Evolutionary conservation across 2,888 invertebrate genomes (phyloP).

Genomic region (Drosophila kambysellisi): DNA sequence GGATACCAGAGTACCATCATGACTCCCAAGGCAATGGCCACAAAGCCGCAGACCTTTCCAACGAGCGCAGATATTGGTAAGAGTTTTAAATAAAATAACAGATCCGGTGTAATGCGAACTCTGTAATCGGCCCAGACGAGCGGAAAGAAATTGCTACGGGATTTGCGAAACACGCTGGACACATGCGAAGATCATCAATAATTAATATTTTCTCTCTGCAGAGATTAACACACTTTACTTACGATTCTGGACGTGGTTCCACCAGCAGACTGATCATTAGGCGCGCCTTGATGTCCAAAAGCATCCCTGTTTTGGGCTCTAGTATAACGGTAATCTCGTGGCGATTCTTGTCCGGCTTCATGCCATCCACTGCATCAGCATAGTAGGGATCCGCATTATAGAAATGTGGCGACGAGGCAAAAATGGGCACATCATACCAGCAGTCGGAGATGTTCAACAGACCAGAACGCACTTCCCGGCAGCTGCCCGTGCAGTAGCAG

Average conservation of each 20-base stretch:
- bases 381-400: constrained; percentile 90
- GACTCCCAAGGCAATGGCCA: constrained; percentile 56
- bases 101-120: constrained; percentile 61
- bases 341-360: constrained; percentile 88
- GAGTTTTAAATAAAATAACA: constrained; percentile 62
- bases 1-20: constrained; percentile 72
- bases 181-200: neutral
- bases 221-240: constrained; percentile 61
- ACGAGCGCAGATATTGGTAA: constrained; percentile 50
- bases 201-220: neutral
- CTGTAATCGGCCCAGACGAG: constrained; percentile 78
- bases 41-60: constrained; percentile 54
- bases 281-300: constrained; percentile 90
- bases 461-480: constrained; percentile 89
- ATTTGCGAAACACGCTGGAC: constrained; percentile 65
- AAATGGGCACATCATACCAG: constrained; percentile 91
- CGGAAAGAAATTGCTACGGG: constrained; percentile 69
- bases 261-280: constrained; percentile 91
- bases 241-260: constrained; percentile 88
- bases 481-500: constrained; percentile 89
- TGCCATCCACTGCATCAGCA: constrained; percentile 88
- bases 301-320: constrained; percentile 91
- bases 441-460: constrained; percentile 91
- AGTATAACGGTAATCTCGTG: constrained; percentile 91
- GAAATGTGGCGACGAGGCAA: constrained; percentile 94